A percentile compares a stretch with the other conserved stretches of the same genome.
Evolutionary conservation across 2,797 vertebrate genomes (phyloP).

Genomic region (Bradypodion ventrale): DNA sequence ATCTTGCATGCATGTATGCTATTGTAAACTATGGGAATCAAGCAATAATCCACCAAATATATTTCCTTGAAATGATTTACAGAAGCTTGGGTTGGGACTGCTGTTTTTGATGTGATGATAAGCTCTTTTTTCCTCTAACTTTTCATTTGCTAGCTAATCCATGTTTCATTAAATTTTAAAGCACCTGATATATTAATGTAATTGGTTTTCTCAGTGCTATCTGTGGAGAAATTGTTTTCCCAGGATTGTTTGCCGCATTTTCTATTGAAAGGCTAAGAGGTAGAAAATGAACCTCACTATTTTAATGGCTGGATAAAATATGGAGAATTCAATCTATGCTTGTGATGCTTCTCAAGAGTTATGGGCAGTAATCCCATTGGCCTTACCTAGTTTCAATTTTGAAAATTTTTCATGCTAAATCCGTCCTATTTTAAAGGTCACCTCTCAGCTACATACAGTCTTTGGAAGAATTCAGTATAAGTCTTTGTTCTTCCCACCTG

Average conservation of each 20-base stretch:
- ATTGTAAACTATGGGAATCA: conserved; percentile 12
- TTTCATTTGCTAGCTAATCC: conserved; percentile 51
- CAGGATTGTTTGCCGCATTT: conserved; percentile 56
- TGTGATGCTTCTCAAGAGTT: conserved; percentile 6
- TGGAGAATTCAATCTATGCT: neutral
- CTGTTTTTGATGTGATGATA: conserved; percentile 33
- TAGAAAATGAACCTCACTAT: conserved; percentile 40
- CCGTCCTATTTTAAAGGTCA: conserved; percentile 3
- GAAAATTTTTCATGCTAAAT: conserved; percentile 7
- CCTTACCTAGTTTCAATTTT: conserved; percentile 32
- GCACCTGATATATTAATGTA: conserved; percentile 46
- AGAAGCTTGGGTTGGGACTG: conserved; percentile 3
- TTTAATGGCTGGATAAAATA: conserved; percentile 36
- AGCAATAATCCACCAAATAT: neutral
- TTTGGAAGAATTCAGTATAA: neutral
- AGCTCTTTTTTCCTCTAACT: neutral
- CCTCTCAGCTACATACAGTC: neutral
- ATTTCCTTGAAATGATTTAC: conserved; percentile 28
- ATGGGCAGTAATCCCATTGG: conserved; percentile 21
- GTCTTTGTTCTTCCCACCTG: neutral
- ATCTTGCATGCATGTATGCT: conserved; percentile 1
- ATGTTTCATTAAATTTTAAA: conserved; percentile 66
- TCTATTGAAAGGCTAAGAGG: conserved; percentile 51
- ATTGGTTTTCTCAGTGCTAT: conserved; percentile 59
- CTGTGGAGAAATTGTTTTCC: conserved; percentile 47